Evolutionary conservation across 2,113 vertebrate species (phyloP), one percentile per base, ranked within the genome.

Genomic region (Trichomycterus rosablanca): DNA sequence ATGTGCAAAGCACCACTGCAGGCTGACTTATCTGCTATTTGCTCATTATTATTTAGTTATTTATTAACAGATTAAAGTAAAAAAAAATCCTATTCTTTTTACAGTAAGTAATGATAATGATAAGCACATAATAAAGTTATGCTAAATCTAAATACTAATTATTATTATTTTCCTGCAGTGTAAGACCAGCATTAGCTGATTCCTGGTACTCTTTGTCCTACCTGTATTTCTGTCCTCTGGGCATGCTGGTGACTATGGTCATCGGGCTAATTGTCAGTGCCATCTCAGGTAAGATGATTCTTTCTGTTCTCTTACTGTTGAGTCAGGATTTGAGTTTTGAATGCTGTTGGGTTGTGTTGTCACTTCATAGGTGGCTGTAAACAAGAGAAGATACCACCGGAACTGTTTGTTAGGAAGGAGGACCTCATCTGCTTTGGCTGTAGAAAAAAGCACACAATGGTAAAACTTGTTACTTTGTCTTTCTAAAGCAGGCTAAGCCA

Each of bases 131-230:
- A n/a, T n/a, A n/a, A n/a, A n/a, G n/a, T n/a, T n/a, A n/a, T n/a
- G n/a, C n/a, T n/a, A n/a, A n/a, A n/a, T n/a, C n/a, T n/a, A n/a
- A n/a, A n/a, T n/a, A n/a, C n/a, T n/a, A n/a, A n/a, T n/a, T n/a
- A n/a, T n/a, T n/a, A n/a, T n/a, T n/a, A n/a, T n/a, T 51, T 30
- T 68, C 14, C 63, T 57, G 43, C 74, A 87, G 81, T 54, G 24
- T 61, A 37, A 83, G 88, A 62, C 86, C 86, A 28, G 35, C 58
- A 18, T 43, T 89, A 52, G 88, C 86, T 55, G 82, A 88, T 71
- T 57, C 51, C 51, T 89, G 83, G 86, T 90, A 90, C 70, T 88
- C 88, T 26, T 63, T 90, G 68, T 90, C 88, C 24, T 90, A 90
- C 51, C 64, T 90, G 35, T 88, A 90, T 77, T 74, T 89, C 30